Conservation (phyloP, 2,113 vertebrate genomes). For the Leucoraja erinaceus region DNA sequence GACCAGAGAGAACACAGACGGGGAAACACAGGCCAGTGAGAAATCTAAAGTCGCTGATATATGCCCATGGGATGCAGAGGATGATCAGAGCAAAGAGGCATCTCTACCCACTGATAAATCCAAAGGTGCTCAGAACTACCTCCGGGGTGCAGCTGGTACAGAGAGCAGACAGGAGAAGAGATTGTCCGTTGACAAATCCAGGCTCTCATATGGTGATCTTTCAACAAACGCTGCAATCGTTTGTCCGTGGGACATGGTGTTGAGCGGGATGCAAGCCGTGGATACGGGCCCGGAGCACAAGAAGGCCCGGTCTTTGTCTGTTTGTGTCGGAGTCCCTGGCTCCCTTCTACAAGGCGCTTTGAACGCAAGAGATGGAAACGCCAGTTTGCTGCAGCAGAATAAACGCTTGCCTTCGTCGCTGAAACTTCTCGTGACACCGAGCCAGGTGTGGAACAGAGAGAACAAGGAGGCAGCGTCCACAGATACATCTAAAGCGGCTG, state of each 20-base stretch:
- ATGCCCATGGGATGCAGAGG: conserved; percentile 41
- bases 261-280: background rate
- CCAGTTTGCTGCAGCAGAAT: conserved; percentile 52
- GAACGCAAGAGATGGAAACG: conserved; percentile 50
- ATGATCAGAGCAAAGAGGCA: conserved; percentile 41
- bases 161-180: background rate
- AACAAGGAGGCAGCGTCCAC: conserved; percentile 13
- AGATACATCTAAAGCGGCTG: fast-evolving
- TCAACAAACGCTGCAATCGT: background rate
- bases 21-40: background rate
- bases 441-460: conserved; percentile 42
- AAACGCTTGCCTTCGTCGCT: conserved; percentile 52
- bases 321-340: conserved; percentile 57
- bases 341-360: conserved; percentile 47
- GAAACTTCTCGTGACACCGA: conserved; percentile 49
- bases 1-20: conserved; percentile 39
- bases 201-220: conserved; percentile 42
- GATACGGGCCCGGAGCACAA: conserved; percentile 15
- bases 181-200: fast-evolving
- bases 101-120: background rate
- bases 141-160: background rate
- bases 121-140: background rate
- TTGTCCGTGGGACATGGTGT: conserved; percentile 27
- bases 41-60: background rate
- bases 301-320: conserved; percentile 45